Conservation (phyloP, 1,140 invertebrate genomes). For the Zaprionus capensis region DNA sequence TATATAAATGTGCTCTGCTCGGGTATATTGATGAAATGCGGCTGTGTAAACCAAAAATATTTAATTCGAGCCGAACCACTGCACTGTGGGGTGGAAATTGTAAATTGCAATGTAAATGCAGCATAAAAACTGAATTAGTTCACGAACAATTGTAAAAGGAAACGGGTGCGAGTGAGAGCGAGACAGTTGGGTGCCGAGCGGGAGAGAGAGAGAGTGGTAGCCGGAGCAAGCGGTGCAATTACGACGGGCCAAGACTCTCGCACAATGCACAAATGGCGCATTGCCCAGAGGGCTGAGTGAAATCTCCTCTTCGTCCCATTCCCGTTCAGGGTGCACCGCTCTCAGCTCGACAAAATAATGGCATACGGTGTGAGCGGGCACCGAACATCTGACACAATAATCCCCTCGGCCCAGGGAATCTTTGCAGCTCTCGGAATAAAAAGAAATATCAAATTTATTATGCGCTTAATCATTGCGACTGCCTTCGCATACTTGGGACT, state of each 20-base stretch:
- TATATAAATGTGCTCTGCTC: slow-evolving; percentile 11
- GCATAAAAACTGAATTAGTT: slow-evolving; percentile 76
- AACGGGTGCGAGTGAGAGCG: not conserved
- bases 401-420: slow-evolving; percentile 22
- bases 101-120: slow-evolving; percentile 82
- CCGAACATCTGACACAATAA: slow-evolving; percentile 75
- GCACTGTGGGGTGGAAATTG: slow-evolving; percentile 64
- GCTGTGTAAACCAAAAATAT: slow-evolving; percentile 58
- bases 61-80: slow-evolving; percentile 26
- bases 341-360: slow-evolving; percentile 43
- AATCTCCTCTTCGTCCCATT: slow-evolving; percentile 25
- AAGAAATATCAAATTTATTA: slow-evolving; percentile 59
- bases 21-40: slow-evolving; percentile 61
- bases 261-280: slow-evolving; percentile 57
- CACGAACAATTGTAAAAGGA: slow-evolving; percentile 60
- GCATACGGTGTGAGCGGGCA: slow-evolving; percentile 55
- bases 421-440: slow-evolving; percentile 20
- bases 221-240: slow-evolving; percentile 24
- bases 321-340: slow-evolving; percentile 31
- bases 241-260: slow-evolving; percentile 11
- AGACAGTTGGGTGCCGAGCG: not conserved
- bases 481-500: slow-evolving; percentile 30
- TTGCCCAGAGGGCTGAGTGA: slow-evolving; percentile 60
- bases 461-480: slow-evolving; percentile 57
- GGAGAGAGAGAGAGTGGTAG: slow-evolving; percentile 9